phyloP scores from a whole-genome alignment of 1,140 invertebrate species.

The Limonius californicus region DNA sequence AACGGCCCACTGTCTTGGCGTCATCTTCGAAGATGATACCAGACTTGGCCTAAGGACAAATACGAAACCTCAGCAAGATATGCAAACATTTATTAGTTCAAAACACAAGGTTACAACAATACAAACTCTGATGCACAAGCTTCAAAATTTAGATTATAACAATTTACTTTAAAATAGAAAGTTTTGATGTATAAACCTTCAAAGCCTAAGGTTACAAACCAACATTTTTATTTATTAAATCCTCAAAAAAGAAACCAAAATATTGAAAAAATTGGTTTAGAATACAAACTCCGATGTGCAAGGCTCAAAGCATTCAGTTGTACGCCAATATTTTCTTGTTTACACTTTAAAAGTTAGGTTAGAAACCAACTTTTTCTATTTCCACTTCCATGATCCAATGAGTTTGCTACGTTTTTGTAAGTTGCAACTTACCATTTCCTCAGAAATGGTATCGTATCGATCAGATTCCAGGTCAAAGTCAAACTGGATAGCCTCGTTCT shows the following conservation, averaged over 20 bases:
- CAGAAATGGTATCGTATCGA: constrained; percentile 91
- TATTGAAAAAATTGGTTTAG: too few species aligned
- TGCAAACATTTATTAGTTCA: neutral
- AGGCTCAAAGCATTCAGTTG: too few species aligned
- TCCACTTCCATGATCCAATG: too few species aligned
- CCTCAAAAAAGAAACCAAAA: too few species aligned
- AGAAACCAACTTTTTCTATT: constrained; percentile 6
- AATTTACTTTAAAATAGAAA: too few species aligned
- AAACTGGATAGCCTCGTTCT: constrained; percentile 99
- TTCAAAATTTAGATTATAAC: too few species aligned
- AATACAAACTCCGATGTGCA: too few species aligned
- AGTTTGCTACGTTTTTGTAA: too few species aligned
- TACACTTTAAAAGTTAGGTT: neutral
- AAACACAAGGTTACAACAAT: neutral
- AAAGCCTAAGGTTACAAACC: too few species aligned
- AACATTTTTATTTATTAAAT: too few species aligned
- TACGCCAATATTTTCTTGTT: neutral
- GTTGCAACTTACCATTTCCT: constrained; percentile 86
- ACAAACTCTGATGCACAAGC: neutral
- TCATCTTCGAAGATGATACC: constrained; percentile 90
- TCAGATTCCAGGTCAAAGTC: constrained; percentile 93
- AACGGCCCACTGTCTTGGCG: constrained; percentile 79
- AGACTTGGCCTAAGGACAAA: constrained; percentile 73
- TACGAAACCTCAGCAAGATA: too few species aligned
- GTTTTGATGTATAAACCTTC: too few species aligned